A percentile compares a stretch with the other conserved stretches of the same genome.
Evolutionary conservation across 2,888 invertebrate species (phyloP).

Genomic region (Drosophila formosana): DNA sequence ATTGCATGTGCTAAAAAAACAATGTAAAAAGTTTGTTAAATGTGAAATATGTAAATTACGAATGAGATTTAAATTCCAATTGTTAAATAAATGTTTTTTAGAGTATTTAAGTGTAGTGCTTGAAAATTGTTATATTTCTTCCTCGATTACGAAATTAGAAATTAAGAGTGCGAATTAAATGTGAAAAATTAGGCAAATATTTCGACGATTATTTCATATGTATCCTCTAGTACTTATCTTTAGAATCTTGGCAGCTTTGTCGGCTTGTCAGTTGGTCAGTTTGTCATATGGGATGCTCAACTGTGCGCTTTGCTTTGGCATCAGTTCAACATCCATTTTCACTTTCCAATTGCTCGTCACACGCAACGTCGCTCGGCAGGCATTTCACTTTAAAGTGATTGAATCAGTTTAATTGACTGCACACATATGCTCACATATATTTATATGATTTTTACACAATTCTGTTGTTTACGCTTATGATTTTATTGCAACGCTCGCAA

Average conservation of each 20-base stretch:
- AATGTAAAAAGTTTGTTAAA: not conserved
- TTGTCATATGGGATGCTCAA: not conserved
- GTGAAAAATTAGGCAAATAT: no score
- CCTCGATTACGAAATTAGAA: no score
- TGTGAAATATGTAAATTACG: no score
- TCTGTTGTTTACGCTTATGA: slow-evolving; percentile 60
- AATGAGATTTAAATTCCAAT: no score
- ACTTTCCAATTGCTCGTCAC: slow-evolving; percentile 51
- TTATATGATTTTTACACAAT: slow-evolving; percentile 28
- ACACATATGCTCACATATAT: slow-evolving; percentile 3
- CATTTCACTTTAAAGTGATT: slow-evolving; percentile 68
- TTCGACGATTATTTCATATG: not conserved
- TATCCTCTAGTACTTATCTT: not conserved
- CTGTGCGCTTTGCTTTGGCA: slow-evolving; percentile 30
- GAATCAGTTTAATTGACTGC: slow-evolving; percentile 69
- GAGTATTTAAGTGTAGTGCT: no score
- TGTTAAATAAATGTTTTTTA: no score
- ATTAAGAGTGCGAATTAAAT: no score
- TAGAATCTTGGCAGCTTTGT: slow-evolving; percentile 4
- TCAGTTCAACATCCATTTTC: slow-evolving; percentile 49
- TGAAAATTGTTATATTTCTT: no score
- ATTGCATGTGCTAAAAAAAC: not conserved
- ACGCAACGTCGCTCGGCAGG: slow-evolving; percentile 47
- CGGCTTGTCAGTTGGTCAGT: no score
- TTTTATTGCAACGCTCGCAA: slow-evolving; percentile 56